These are phyloP conservation scores for Conus ventricosus DNA, from an alignment of 1,140 invertebrate genomes.

Conservation along the genomic window DNA sequence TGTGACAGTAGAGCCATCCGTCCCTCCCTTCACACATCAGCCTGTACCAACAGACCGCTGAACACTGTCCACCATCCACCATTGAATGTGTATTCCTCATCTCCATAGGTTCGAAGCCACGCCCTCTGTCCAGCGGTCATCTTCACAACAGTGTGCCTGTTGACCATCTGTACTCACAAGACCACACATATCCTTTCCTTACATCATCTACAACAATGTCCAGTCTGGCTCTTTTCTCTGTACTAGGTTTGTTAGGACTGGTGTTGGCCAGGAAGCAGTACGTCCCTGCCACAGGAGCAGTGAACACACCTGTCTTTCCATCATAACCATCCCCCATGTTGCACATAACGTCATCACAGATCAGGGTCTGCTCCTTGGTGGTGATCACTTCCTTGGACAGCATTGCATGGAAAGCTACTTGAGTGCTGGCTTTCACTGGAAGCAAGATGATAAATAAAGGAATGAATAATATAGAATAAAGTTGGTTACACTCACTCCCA, in stretches of 20 bases:
- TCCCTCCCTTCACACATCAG: neutral
- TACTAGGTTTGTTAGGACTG: neutral
- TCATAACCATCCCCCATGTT: neutral
- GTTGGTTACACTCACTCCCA: neutral
- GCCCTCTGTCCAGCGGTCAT: neutral
- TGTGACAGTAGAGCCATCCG: too few relatives aligned
- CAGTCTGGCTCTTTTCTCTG: neutral
- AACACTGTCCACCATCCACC: neutral
- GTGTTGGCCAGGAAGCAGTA: slow-evolving; percentile 7
- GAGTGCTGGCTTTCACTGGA: neutral
- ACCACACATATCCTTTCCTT: neutral
- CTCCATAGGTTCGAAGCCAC: neutral
- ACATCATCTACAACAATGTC: neutral
- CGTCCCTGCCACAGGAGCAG: neutral
- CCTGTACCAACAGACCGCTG: neutral
- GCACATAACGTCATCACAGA: neutral
- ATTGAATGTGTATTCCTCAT: neutral
- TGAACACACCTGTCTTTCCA: neutral
- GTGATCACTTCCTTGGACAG: neutral
- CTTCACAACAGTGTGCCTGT: neutral
- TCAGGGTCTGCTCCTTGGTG: too few relatives aligned
- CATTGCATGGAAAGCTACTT: neutral
- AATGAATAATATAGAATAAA: neutral
- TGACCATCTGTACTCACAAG: neutral
- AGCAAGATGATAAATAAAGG: neutral